These are phyloP conservation scores for Cecidostiba fungosa DNA, from an alignment of 2,888 invertebrate genomes.

Conservation along the genomic window DNA sequence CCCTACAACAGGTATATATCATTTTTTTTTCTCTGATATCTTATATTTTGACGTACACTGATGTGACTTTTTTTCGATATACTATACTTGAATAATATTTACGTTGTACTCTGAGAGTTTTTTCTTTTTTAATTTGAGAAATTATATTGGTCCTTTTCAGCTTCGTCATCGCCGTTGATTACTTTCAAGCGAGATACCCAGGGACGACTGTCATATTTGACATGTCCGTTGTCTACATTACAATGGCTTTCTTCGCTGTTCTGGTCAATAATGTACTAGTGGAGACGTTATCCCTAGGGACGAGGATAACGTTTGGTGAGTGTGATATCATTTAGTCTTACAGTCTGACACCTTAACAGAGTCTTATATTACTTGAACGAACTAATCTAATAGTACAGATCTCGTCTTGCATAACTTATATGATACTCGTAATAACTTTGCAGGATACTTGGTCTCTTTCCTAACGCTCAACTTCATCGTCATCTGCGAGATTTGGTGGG, in stretches of 20 bases:
- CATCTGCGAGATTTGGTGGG: constrained; percentile 93
- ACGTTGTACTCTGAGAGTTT: too few species aligned
- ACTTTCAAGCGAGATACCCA: constrained; percentile 92
- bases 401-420: background rate
- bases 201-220: constrained; percentile 94
- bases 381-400: background rate
- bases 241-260: constrained; percentile 94
- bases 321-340: background rate
- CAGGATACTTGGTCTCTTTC: constrained; percentile 91
- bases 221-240: constrained; percentile 95
- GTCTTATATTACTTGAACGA: background rate
- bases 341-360: background rate
- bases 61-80: too few species aligned
- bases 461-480: constrained; percentile 91
- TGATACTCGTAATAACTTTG: constrained; percentile 64
- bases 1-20: constrained; percentile 92
- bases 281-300: constrained; percentile 90
- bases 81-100: too few species aligned
- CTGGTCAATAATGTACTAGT: constrained; percentile 92
- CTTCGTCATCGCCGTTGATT: constrained; percentile 96
- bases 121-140: constrained; percentile 41
- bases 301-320: constrained; percentile 92
- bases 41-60: too few species aligned
- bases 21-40: background rate
- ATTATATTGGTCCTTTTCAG: constrained; percentile 80